These are phyloP conservation scores for Anoplolepis gracilipes DNA, from an alignment of 1,140 invertebrate species.

Conservation along the genomic window DNA sequence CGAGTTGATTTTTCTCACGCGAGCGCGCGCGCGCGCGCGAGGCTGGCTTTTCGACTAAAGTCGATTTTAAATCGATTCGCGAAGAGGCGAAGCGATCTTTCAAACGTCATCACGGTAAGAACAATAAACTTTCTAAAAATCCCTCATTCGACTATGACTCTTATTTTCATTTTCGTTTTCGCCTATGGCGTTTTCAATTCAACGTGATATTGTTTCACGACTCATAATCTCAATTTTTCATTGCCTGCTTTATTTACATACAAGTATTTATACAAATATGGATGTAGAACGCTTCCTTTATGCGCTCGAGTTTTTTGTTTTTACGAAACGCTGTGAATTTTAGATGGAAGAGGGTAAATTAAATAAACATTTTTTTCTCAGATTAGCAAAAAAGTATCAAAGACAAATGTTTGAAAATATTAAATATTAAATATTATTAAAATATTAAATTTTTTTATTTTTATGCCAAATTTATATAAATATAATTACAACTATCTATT, in stretches of 20 bases:
- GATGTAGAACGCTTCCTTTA: background rate
- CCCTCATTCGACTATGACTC: background rate
- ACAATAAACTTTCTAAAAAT: slow-evolving; percentile 45
- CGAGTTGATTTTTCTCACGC: background rate
- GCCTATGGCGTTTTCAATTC: slow-evolving; percentile 45
- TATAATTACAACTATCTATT: background rate
- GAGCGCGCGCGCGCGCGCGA: too few relatives aligned
- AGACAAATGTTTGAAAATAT: background rate
- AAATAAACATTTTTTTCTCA: background rate
- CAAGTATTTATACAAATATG: slow-evolving; percentile 10
- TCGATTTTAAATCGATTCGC: slow-evolving; percentile 27
- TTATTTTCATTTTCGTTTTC: background rate
- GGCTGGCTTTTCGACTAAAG: slow-evolving; percentile 40
- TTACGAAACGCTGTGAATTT: background rate
- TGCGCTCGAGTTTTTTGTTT: slow-evolving; percentile 4
- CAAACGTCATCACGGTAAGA: background rate
- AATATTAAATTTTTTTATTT: background rate
- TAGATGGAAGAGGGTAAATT: background rate
- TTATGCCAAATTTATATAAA: slow-evolving; percentile 4
- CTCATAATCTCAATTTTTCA: slow-evolving; percentile 40
- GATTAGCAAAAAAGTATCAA: background rate
- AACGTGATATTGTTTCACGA: slow-evolving; percentile 18
- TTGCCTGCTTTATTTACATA: slow-evolving; percentile 32
- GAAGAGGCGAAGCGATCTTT: slow-evolving; percentile 43
- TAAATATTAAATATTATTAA: background rate